Evolutionary conservation across 2,888 invertebrate species (phyloP), one percentile per base, ranked within the genome.

Genomic region (Polyommatus icarus): DNA sequence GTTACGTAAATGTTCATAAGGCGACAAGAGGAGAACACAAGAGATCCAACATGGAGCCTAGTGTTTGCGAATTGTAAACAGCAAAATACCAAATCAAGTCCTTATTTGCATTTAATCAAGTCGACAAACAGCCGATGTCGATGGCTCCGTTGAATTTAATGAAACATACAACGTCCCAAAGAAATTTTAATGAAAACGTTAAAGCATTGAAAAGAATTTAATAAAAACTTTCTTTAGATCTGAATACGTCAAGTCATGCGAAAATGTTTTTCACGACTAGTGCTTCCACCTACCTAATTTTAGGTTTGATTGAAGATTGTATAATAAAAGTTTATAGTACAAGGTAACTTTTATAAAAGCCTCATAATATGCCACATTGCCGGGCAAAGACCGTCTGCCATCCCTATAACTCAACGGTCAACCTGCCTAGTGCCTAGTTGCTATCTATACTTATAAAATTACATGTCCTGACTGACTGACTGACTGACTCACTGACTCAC

Each of bases 31-130:
- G 89, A 88, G 87, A 89, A 89, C 88, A 88, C 87, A 88, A 87
- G 88, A 89, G 89, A 87, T 86, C 85, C 88, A 88, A 88, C 90
- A 90, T 89, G 90, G 89, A 85, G 83, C 84, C 85, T 83, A 83
- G 82, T 32, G n/a, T 57, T 32, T 72, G 57, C 15, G 20, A 71
- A 72, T 50, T 32, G 67, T 67, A 67, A 75, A 29, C 32, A 76
- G 86, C 83, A 84, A 86, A 88, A 86, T 86, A 87, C 85, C 87
- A 83, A 87, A 84, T 88, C 90, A 88, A 89, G 90, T 89, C 90
- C 89, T 90, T 89, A 92, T 93, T 93, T 92, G 89, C 92, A 93
- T 93, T 88, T 88, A 87, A 87, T 87, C 85, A 84, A 83, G 80
- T 84, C 86, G 83, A 82, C 87, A 36, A 46, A 61, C 20, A 84